Percentiles rank a stretch among this genome's conserved stretches.
These are phyloP conservation scores for Gorsachius magnificus DNA, from an alignment of 2,797 vertebrate species.

Conservation along the genomic window DNA sequence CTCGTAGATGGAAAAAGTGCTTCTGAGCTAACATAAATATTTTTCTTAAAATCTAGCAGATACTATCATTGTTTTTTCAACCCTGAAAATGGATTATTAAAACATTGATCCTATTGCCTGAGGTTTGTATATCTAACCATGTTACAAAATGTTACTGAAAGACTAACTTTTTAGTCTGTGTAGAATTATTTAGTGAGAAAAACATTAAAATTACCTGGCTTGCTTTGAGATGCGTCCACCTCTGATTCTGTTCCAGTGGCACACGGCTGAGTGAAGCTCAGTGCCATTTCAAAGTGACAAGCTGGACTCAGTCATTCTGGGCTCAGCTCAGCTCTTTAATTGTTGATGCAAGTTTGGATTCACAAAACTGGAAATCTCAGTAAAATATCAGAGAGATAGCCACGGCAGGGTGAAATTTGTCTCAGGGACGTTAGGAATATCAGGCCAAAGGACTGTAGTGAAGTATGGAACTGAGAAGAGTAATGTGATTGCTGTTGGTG, in stretches of 20 bases:
- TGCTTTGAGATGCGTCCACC: background rate
- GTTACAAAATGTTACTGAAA: background rate
- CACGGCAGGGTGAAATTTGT: background rate
- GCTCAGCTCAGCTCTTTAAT: background rate
- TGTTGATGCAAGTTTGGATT: background rate
- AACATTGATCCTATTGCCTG: background rate
- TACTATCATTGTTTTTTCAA: background rate
- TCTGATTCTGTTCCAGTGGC: background rate
- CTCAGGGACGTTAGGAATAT: background rate
- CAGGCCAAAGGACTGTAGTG: background rate
- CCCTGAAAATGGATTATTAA: conserved; percentile 33
- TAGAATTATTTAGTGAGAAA: background rate
- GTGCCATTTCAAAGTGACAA: background rate
- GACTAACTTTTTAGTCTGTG: background rate
- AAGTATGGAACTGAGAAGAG: background rate
- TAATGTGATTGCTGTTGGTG: background rate
- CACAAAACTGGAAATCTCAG: background rate
- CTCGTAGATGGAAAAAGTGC: background rate
- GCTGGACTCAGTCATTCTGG: background rate
- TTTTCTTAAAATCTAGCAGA: background rate
- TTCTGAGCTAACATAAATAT: background rate
- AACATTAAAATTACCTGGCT: background rate
- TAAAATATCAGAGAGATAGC: background rate
- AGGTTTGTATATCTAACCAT: background rate
- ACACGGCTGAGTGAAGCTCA: fast-evolving